These are phyloP conservation scores for Bombyx huttoni DNA, from an alignment of 2,888 invertebrate genomes.

Conservation along the genomic window DNA sequence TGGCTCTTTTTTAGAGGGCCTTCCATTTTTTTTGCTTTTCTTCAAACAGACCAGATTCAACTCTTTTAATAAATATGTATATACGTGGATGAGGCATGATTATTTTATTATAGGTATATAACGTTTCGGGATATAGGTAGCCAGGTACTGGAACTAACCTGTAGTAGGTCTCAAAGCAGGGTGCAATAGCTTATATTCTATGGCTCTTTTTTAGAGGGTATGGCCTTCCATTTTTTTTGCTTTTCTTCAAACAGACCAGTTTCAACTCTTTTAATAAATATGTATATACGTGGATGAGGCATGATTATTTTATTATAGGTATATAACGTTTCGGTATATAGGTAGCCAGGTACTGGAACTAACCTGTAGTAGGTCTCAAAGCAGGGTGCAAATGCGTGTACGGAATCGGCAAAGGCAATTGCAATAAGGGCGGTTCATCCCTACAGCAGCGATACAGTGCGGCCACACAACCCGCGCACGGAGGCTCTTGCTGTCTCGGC, in stretches of 20 bases:
- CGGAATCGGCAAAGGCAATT: slow-evolving; percentile 44
- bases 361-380: slow-evolving; percentile 56
- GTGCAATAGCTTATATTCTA: slow-evolving; percentile 27
- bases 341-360: slow-evolving; percentile 3
- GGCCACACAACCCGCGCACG: slow-evolving; percentile 77
- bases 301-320: not conserved
- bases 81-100: too few relatives aligned
- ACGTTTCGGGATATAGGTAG: not conserved
- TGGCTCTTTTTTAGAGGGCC: too few relatives aligned
- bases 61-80: too few relatives aligned
- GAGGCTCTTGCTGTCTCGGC: slow-evolving; percentile 40
- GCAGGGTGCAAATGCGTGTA: slow-evolving; percentile 62
- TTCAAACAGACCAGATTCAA: too few relatives aligned
- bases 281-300: too few relatives aligned
- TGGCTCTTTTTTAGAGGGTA: too few relatives aligned
- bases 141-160: slow-evolving; percentile 23
- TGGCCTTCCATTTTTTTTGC: too few relatives aligned
- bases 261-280: too few relatives aligned
- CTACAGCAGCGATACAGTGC: slow-evolving; percentile 76
- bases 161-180: slow-evolving; percentile 59
- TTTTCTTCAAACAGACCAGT: too few relatives aligned
- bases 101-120: not conserved
- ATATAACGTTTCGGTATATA: not conserved
- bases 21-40: too few relatives aligned
- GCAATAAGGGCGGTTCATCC: slow-evolving; percentile 52